Evolutionary conservation across 2,888 invertebrate species (phyloP), one percentile per base, ranked within the genome.

Genomic region (Mimas tiliae): DNA sequence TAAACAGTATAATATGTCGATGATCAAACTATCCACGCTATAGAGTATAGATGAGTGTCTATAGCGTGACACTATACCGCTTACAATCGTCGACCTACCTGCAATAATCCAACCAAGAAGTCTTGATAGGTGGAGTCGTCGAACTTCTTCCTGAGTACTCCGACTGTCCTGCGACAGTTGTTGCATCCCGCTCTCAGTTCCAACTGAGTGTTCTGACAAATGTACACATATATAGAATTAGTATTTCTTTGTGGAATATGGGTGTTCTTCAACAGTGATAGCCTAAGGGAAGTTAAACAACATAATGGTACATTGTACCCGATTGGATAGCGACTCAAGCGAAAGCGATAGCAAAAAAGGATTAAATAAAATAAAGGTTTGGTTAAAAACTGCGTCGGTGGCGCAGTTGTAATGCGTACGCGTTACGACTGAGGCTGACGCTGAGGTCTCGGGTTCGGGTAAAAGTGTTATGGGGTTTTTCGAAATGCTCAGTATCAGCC

Each of bases 151-250:
- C 95, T 91, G 69, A 95, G 74, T 4, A 92, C 86, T 47, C 87
- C 85, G 64, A 95, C 92, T 0, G 95, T 94, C 34, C 86, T 87
- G 53, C 91, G 89, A 75, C 96, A 96, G 74, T 93, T 93, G 69
- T 82, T 80, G 75, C 90, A 91, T 62, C 76, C 85, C 12, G 77
- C 71, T 11, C 84, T 81, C 45, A 79, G 73, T 45, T 78, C 74
- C 67, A 85, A 69, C 66, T 87, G 87, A 0, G 76, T 72, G 65
- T 86, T 81, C 90, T 90, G 73, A 4, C 69, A 73, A 47, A 65
- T 68, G 33, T 0, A 14, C 2, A 6, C 8, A 14, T 42, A 55
- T 34, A 1, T 34, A 33, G 8, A 11, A 55, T 12, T 34, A 34
- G 9, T 34, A 7, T 34, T 34, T 55, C 0, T 53, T 14, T 8